Base-by-base conservation (phyloP, 2,888 invertebrate genomes). In the Spisula solida region DNA sequence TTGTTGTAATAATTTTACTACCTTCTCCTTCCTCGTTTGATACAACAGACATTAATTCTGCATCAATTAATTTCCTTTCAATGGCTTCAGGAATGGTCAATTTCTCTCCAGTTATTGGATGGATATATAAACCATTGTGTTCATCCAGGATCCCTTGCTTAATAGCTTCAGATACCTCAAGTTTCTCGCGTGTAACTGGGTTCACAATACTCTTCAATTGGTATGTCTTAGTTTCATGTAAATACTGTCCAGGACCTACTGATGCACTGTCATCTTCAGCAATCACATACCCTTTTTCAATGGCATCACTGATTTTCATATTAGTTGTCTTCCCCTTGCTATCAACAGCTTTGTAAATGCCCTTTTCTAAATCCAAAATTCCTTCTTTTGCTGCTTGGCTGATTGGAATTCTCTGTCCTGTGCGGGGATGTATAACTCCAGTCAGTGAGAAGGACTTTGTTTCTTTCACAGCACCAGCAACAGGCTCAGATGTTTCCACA, bases 151-250 rank as follows among this genome's bases (percentile, higher is more conserved):
- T 97, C 96, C 99, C 99, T 95, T 98, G 98, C 96, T 98, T 98
- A 94, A 99, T 99, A 48, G 99, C 99, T 97, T 99, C 99, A 92
- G 99, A 97, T 92, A 99, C 97, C 34, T 98, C 98, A 81, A 99
- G 97, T 96, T 98, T 98, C 93, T 96, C 96, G 48, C 97, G 96
- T 51, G 97, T 97, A 97, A 98, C 97, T 93, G 97, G 97, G 94
- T 98, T 98, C 83, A 97, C 97, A 94, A 98, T 98, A 91, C 94
- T 94, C 85, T 95, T 96, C 83, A 95, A 88, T 48, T 94, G 94
- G 85, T 92, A 95, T n/a, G 95, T 94, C 85, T 94, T 95, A 20
- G 95, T 95, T 92, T 95, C 95, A 80, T 94, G 93, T 29, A 94
- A 88, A n/a, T 95, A 98, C 96, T 99, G 99, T 85, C 99, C 97